Evolutionary conservation across 2,113 vertebrate species (phyloP), one percentile per base, ranked within the genome.

Genomic region (Pseudorhombus dupliciocellatus): DNA sequence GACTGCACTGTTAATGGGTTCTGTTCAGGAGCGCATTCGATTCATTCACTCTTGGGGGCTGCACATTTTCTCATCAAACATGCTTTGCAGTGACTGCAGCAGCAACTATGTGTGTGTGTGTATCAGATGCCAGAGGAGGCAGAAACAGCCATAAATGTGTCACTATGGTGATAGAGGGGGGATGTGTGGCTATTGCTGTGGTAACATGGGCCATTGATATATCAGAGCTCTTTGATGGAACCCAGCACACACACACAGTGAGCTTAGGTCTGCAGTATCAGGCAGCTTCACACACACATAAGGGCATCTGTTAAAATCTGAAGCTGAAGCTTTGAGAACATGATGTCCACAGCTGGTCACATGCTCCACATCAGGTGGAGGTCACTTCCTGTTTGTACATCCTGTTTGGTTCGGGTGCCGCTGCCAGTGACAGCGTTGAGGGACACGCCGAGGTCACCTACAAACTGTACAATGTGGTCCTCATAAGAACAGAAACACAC

Each of bases 1-100:
- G 93, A 94, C 89, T 1, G 60, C 56, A n/a, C 53, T n/a, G 87
- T 93, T 93, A 92, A 90, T 62, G 51, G 83, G 31, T 70, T 79
- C 57, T 34, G 31, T 34, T 34, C 31, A 34, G 31, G n/a, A n/a
- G n/a, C n/a, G n/a, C 70, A 62, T 77, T 30, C 67, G 70, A 83
- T 80, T 80, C 67, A 66, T 66, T 73, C 81, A 77, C 88, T 79
- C 73, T 15, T 5, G 73, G 81, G 80, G 79, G 78, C 87, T 67
- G 66, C 56, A 64, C 79, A 67, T 77, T 77, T 53, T 18, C 75
- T 26, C 87, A 83, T 82, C 88, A 88, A 87, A 56, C 42, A 85
- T 80, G 81, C 79, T 64, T 50, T 77, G 87, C 89, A 74, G 71
- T n/a, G 52, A 72, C 75, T 81, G 81, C 70, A 70, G 58, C 44